These are phyloP conservation scores for Geopemphigus sp. DNA, from an alignment of 1,140 invertebrate species.

Conservation along the genomic window DNA sequence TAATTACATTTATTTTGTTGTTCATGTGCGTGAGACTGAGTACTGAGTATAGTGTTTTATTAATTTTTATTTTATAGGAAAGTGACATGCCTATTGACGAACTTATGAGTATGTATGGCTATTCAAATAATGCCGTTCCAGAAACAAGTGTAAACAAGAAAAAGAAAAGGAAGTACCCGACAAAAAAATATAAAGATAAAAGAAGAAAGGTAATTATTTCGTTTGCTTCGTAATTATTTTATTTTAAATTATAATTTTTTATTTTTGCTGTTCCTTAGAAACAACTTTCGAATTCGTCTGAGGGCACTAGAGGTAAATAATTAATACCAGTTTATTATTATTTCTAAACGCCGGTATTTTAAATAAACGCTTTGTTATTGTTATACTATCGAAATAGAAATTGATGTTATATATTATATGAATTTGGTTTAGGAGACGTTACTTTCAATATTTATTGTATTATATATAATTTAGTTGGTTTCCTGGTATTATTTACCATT, in stretches of 20 bases:
- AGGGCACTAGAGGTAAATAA: background rate
- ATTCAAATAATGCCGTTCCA: background rate
- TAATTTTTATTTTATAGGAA: constrained; percentile 7
- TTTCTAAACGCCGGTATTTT: background rate
- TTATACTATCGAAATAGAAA: no score
- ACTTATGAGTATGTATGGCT: constrained; percentile 43
- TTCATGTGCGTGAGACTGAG: background rate
- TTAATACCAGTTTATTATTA: background rate
- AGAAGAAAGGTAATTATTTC: constrained; percentile 16
- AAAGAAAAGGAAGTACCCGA: background rate
- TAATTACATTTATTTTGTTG: background rate
- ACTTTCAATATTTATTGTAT: no score
- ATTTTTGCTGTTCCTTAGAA: background rate
- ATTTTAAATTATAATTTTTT: background rate
- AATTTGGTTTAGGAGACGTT: no score
- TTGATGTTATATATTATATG: no score
- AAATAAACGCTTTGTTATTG: no score
- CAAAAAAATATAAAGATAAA: constrained; percentile 34
- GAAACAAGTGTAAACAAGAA: background rate
- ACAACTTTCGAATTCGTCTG: background rate
- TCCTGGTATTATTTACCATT: no score
- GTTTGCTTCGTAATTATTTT: background rate
- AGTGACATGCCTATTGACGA: constrained; percentile 38
- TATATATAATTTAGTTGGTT: no score
- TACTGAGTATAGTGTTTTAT: background rate